Percentiles rank a stretch among this genome's conserved stretches.
These are phyloP conservation scores for Poecilus cupreus DNA, from an alignment of 2,888 invertebrate species.

Conservation along the genomic window DNA sequence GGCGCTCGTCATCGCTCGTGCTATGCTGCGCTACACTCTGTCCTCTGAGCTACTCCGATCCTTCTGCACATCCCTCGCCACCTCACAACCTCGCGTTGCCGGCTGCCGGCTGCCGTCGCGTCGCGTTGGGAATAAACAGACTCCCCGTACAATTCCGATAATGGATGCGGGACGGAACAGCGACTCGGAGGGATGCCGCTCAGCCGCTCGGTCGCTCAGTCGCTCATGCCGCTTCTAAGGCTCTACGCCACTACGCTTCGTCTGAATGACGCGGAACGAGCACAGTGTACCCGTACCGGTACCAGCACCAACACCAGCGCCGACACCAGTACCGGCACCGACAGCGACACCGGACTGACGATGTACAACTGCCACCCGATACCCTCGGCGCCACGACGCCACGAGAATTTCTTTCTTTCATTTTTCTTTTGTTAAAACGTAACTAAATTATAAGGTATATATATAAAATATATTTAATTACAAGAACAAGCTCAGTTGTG, in stretches of 20 bases:
- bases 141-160: slow-evolving; percentile 60
- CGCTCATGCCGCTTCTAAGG: no score
- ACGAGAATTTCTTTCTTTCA: neutral
- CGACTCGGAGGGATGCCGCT: slow-evolving; percentile 48
- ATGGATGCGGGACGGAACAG: slow-evolving; percentile 59
- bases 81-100: neutral
- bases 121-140: slow-evolving; percentile 58
- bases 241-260: neutral
- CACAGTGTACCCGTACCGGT: no score
- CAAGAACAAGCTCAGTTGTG: neutral
- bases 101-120: slow-evolving; percentile 29
- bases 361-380: slow-evolving; percentile 5
- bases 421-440: slow-evolving; percentile 3
- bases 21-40: slow-evolving; percentile 4
- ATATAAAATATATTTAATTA: slow-evolving; percentile 32
- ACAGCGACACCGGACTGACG: neutral
- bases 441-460: slow-evolving; percentile 2
- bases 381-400: slow-evolving; percentile 8
- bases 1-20: slow-evolving; percentile 42
- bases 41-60: no score
- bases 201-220: no score
- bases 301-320: no score
- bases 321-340: no score
- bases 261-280: neutral
- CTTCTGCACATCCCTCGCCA: neutral